A percentile compares a stretch with the other conserved stretches of the same genome.
phyloP scores from a whole-genome alignment of 2,888 invertebrate species.

The Kuschelorhynchus macadamiae region DNA sequence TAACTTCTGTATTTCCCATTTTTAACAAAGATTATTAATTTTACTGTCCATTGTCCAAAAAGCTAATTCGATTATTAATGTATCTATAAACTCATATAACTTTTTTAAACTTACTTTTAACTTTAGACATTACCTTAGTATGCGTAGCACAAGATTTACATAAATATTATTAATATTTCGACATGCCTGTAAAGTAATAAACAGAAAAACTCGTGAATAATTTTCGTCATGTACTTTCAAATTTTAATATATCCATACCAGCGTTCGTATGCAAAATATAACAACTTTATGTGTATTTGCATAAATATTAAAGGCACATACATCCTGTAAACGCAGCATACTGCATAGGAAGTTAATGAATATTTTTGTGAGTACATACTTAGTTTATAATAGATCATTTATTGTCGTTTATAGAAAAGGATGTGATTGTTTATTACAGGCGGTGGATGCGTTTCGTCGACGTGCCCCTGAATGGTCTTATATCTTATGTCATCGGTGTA shows the following conservation, averaged over 20 bases:
- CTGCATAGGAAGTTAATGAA: slow-evolving; percentile 28
- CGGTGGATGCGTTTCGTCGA: neutral
- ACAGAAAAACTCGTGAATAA: neutral
- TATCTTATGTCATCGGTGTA: slow-evolving; percentile 4
- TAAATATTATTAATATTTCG: no score
- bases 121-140: neutral
- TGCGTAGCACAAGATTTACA: neutral
- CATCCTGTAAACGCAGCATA: slow-evolving; percentile 25
- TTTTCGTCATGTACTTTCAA: slow-evolving; percentile 13
- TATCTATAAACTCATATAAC: no score
- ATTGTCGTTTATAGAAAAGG: slow-evolving; percentile 7
- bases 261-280: slow-evolving; percentile 12
- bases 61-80: no score
- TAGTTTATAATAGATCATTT: slow-evolving; percentile 17
- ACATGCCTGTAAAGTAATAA: neutral
- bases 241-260: slow-evolving; percentile 14
- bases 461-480: neutral
- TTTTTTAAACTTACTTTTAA: neutral
- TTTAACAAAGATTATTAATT: no score
- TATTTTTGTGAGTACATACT: slow-evolving; percentile 9
- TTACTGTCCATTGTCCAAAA: no score
- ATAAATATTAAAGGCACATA: slow-evolving; percentile 33
- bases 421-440: slow-evolving; percentile 13
- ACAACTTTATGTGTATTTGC: slow-evolving; percentile 5
- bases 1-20: no score